phyloP scores from a whole-genome alignment of 2,113 vertebrate genomes.

The Etheostoma spectabile region DNA sequence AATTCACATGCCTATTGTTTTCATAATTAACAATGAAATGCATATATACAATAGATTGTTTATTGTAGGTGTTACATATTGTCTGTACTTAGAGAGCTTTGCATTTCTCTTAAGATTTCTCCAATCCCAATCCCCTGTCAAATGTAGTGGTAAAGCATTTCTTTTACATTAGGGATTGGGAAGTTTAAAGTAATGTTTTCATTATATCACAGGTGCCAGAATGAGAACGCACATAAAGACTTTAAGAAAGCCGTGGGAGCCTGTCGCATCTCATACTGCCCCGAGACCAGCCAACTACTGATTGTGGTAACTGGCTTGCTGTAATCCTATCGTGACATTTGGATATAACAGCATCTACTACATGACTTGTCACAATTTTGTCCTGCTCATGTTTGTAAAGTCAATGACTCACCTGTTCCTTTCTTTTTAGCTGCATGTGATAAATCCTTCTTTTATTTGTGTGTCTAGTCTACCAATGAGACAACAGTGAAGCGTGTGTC shows the following conservation, averaged over 20 bases:
- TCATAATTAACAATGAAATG: not conserved
- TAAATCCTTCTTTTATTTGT: conserved; percentile 1
- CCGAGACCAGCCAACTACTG: conserved; percentile 86
- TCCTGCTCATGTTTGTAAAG: not conserved
- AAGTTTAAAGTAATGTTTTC: not conserved
- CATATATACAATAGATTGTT: not conserved
- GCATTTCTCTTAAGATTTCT: not conserved
- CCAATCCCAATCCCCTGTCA: not conserved
- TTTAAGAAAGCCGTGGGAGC: conserved; percentile 93
- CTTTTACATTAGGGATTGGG: not conserved
- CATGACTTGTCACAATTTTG: not conserved
- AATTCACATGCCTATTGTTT: not conserved
- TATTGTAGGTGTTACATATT: not conserved
- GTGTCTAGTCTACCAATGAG: conserved; percentile 88
- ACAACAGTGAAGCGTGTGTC: conserved; percentile 89
- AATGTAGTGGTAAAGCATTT: not conserved
- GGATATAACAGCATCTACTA: not conserved
- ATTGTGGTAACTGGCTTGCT: conserved; percentile 84
- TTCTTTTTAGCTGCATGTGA: not conserved
- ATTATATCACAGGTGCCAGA: conserved; percentile 85
- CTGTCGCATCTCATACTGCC: conserved; percentile 87
- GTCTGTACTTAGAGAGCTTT: not conserved
- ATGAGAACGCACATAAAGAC: conserved; percentile 90
- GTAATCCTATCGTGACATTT: conserved; percentile 12
- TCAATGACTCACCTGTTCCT: not conserved